Evolutionary conservation across 2,113 vertebrate species (phyloP), one percentile per base, ranked within the genome.

Genomic region (Mellivora capensis): DNA sequence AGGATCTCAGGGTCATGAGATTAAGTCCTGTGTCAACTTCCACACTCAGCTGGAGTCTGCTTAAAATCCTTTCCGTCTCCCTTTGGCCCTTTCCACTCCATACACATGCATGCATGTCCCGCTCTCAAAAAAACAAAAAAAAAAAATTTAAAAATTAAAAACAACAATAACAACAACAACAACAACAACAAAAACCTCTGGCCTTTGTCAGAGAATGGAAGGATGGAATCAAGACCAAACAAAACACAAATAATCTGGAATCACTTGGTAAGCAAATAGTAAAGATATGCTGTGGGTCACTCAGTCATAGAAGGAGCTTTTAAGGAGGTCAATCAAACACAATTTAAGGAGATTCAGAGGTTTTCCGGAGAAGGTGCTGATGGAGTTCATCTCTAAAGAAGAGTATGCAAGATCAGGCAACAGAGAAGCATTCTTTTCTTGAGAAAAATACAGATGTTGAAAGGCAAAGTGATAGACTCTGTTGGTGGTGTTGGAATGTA

Each of bases 251-350:
- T 3, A 6, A 37, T 69, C 12, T 9, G 7, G 13, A 6, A 42
- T 23, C 29, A 44, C 15, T 44, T 47, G 52, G n/a, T 57, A 29
- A 79, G 20, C 17, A 9, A 44, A 47, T 6, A 5, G 5, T 34
- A 34, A 49, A 3, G 1, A 0, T 37, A 11, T 5, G 6, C 5
- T 2, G 3, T 37, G 61, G 49, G 44, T 37, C 34, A 39, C 10
- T 6, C 7, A 39, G 4, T 47, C 14, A 4, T 7, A 31, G 17
- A 64, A 81, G 21, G 27, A 42, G 14, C 4, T 54, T 3, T 39
- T 29, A 87, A 52, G 76, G 18, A 34, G 29, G 47, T 79, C 31
- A 79, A 34, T 21, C 34, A 79, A 52, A 8, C n/a, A 57, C 11
- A 62, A 13, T 59, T 81, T 42, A 76, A 61, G n/a, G 5, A 18